A percentile compares a stretch with the other conserved stretches of the same genome.
phyloP scores from a whole-genome alignment of 2,888 invertebrate genomes.

The Dicranocentrus wangi region DNA sequence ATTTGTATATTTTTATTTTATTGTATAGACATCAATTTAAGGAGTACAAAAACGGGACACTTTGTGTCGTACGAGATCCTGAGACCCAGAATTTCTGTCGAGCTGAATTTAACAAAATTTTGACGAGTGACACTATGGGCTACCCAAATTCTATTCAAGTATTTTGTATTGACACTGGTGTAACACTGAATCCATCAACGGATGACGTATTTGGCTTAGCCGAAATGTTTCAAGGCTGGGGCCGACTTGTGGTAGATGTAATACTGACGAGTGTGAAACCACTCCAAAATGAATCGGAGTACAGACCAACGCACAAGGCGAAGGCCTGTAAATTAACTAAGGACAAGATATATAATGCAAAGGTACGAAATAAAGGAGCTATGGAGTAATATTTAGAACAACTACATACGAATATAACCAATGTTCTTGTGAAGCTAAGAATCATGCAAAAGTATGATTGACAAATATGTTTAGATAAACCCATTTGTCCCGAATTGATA shows the following conservation, averaged over 20 bases:
- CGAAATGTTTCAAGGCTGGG: constrained; percentile 9
- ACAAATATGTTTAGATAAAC: not conserved
- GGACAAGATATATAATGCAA: constrained; percentile 53
- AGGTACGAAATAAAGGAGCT: constrained; percentile 8
- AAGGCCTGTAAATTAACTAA: constrained; percentile 14
- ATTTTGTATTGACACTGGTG: constrained; percentile 53
- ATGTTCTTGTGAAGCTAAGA: too few species aligned
- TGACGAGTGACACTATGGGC: not conserved
- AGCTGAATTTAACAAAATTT: constrained; percentile 17
- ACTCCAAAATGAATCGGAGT: constrained; percentile 16
- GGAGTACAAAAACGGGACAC: not conserved
- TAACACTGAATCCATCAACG: constrained; percentile 21
- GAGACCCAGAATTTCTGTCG: constrained; percentile 16
- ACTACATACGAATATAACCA: too few species aligned
- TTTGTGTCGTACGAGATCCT: constrained; percentile 36
- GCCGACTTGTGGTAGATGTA: constrained; percentile 42
- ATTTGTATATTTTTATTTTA: too few species aligned
- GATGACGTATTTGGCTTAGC: constrained; percentile 44
- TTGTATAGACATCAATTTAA: too few species aligned
- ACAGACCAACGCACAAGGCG: not conserved
- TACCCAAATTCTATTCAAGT: constrained; percentile 34
- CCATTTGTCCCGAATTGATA: not conserved
- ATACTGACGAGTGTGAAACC: constrained; percentile 57
- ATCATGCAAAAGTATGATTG: constrained; percentile 32
- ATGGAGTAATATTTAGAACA: too few species aligned